Evolutionary conservation across 2,797 vertebrate species (phyloP).

Genomic region (Alectoris magna): DNA sequence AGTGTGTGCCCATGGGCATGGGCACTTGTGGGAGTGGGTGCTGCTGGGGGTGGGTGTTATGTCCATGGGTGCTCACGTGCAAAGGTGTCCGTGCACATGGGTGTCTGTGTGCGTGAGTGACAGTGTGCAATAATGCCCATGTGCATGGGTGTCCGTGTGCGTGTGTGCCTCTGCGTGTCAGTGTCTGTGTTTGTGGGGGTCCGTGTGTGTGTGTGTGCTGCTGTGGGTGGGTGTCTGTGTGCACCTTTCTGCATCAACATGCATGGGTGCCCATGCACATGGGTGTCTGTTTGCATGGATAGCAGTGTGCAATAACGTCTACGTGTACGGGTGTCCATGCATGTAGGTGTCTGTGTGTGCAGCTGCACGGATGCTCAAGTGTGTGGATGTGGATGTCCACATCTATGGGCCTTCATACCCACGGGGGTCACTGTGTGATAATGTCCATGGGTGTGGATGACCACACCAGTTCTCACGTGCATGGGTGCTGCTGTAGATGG

Average conservation of each 20-base stretch:
- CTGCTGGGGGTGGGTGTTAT: background rate
- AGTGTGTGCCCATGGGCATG: background rate
- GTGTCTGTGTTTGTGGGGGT: too few relatives aligned
- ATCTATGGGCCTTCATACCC: too few relatives aligned
- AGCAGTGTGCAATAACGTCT: background rate
- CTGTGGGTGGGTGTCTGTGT: background rate
- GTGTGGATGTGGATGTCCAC: too few relatives aligned
- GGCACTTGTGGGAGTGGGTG: background rate
- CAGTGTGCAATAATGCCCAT: background rate
- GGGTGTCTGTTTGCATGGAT: background rate
- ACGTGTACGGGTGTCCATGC: too few relatives aligned
- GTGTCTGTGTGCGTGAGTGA: too few relatives aligned
- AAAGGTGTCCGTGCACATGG: too few relatives aligned
- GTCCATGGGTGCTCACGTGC: background rate
- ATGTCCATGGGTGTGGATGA: background rate
- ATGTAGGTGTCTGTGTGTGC: accelerated
- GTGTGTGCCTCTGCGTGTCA: background rate
- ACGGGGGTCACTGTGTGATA: background rate
- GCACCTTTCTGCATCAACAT: background rate
- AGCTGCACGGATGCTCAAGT: too few relatives aligned
- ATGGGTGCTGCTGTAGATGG: background rate
- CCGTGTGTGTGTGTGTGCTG: background rate
- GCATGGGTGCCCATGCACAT: background rate
- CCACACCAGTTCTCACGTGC: accelerated
- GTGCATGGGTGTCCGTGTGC: accelerated